Conservation (phyloP, 2,797 vertebrate species). For the Girardinus metallicus region DNA sequence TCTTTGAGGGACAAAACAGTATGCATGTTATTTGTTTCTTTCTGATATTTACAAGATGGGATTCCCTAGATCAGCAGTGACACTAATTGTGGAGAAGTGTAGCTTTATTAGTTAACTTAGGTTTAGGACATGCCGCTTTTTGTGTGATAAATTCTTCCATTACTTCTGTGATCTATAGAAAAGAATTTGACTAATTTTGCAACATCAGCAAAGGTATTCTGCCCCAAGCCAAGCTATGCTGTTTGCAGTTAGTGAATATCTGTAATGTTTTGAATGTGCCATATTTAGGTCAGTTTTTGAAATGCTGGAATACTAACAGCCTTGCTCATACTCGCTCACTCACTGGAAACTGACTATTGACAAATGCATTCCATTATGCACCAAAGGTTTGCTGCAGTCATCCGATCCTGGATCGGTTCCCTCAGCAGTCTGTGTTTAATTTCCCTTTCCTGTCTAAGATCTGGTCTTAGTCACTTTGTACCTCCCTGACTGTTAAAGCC, state of each 20-base stretch:
- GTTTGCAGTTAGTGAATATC: constrained; percentile 13
- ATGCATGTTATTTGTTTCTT: constrained; percentile 1
- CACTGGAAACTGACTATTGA: constrained; percentile 54
- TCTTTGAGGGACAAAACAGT: constrained; percentile 19
- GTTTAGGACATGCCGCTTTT: background rate
- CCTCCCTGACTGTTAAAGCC: constrained; percentile 40
- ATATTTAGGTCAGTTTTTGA: constrained; percentile 31
- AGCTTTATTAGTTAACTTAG: background rate
- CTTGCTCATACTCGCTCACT: constrained; percentile 10
- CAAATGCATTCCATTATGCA: constrained; percentile 46
- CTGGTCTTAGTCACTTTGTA: constrained; percentile 41
- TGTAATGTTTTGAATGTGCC: constrained; percentile 13
- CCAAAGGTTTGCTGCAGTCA: constrained; percentile 53
- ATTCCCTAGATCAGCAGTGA: background rate
- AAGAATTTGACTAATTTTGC: constrained; percentile 33
- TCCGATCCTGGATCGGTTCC: constrained; percentile 62
- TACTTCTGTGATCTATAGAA: constrained; percentile 33
- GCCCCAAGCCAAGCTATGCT: constrained; percentile 34
- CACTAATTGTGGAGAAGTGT: background rate
- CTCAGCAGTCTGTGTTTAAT: constrained; percentile 63
- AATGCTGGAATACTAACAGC: constrained; percentile 37
- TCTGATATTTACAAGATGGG: background rate
- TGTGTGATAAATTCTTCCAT: constrained; percentile 13
- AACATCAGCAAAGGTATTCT: constrained; percentile 45
- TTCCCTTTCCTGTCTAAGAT: constrained; percentile 60